These are phyloP conservation scores for Ischnura elegans DNA, from an alignment of 2,888 invertebrate species.

Conservation along the genomic window DNA sequence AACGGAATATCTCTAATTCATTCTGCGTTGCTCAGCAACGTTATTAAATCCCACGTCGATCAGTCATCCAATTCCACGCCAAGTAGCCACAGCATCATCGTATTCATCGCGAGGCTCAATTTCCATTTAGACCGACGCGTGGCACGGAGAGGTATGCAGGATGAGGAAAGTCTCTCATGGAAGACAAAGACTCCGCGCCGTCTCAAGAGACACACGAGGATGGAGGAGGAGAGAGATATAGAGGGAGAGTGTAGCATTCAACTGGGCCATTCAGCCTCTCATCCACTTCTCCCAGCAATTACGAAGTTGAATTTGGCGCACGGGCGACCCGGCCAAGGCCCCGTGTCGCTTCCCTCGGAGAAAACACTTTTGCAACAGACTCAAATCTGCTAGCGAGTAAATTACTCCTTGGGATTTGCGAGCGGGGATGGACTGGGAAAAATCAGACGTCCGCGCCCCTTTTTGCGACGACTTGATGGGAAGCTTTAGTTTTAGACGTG, in stretches of 20 bases:
- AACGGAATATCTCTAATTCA: too few relatives aligned
- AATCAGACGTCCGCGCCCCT: too few relatives aligned
- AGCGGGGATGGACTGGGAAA: too few relatives aligned
- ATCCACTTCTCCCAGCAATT: background rate
- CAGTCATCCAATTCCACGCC: too few relatives aligned
- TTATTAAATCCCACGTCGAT: too few relatives aligned
- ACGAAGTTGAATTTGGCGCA: constrained; percentile 1
- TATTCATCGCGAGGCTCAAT: too few relatives aligned
- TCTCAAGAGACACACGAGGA: background rate
- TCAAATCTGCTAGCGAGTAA: background rate
- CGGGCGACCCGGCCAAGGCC: background rate
- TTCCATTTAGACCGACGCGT: too few relatives aligned
- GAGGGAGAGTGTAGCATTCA: background rate
- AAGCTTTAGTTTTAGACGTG: too few relatives aligned
- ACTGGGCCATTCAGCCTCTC: background rate
- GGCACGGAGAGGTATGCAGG: too few relatives aligned
- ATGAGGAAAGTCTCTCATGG: background rate
- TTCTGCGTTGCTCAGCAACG: too few relatives aligned
- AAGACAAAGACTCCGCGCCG: background rate
- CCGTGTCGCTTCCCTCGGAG: background rate
- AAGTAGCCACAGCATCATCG: too few relatives aligned
- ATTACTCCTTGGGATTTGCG: background rate
- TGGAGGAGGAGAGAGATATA: background rate
- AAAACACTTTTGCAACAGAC: background rate
- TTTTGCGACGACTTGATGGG: too few relatives aligned